These are phyloP conservation scores for Syrrhaptes paradoxus DNA, from an alignment of 2,113 vertebrate species.

Conservation along the genomic window DNA sequence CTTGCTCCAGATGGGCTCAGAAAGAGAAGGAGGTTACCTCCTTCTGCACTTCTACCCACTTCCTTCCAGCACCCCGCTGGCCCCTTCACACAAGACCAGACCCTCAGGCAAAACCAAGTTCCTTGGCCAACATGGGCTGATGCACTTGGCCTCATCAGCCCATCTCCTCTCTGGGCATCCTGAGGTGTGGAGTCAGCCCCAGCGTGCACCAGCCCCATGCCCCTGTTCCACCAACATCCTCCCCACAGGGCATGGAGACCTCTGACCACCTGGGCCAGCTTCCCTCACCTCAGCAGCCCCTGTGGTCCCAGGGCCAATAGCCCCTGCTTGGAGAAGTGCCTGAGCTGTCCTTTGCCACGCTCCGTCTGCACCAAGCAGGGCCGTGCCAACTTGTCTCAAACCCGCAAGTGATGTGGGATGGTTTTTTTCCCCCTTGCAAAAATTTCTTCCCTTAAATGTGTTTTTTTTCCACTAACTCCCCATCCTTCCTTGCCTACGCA, in stretches of 20 bases:
- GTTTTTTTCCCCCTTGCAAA: neutral
- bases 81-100: neutral
- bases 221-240: neutral
- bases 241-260: neutral
- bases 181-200: neutral
- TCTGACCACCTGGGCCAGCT: rapidly evolving
- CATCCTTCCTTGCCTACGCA: neutral
- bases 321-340: neutral
- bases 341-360: rapidly evolving
- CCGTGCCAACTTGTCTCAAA: rapidly evolving
- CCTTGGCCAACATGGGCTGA: neutral
- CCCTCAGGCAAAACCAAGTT: neutral
- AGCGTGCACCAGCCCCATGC: neutral
- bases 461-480: neutral
- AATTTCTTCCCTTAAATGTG: neutral
- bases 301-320: neutral
- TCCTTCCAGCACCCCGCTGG: neutral
- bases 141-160: neutral
- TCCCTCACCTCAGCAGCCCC: neutral
- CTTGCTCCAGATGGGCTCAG: neutral
- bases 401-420: neutral
- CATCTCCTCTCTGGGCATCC: neutral
- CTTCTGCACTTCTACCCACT: neutral
- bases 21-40: neutral
- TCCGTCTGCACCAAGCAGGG: rapidly evolving